Evolutionary conservation across 1,140 invertebrate species (phyloP).

Genomic region (Samia ricini): DNA sequence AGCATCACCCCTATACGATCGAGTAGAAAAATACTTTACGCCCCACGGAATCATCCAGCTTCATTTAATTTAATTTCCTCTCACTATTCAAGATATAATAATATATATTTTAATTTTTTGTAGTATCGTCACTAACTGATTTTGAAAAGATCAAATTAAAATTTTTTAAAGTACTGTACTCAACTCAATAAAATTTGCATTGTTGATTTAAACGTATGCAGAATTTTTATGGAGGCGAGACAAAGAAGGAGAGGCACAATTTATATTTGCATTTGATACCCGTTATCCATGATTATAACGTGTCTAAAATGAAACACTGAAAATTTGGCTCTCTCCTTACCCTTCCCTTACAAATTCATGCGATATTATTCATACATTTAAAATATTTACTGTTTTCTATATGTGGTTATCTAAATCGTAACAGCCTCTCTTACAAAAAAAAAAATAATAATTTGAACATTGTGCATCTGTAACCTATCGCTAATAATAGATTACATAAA

Average conservation of each 20-base stretch:
- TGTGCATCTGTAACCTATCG: conserved; percentile 58
- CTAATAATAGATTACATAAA: conserved; percentile 63
- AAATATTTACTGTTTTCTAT: conserved; percentile 7
- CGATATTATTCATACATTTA: not conserved
- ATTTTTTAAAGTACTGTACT: conserved; percentile 64
- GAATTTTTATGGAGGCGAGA: no score
- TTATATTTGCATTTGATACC: no score
- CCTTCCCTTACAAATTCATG: conserved; percentile 10
- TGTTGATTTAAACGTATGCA: no score
- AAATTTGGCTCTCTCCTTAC: no score
- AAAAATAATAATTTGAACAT: conserved; percentile 42
- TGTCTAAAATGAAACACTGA: no score
- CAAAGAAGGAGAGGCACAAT: no score
- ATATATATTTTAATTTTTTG: conserved; percentile 21
- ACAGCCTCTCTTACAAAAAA: no score
- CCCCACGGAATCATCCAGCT: conserved; percentile 64
- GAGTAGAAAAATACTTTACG: conserved; percentile 75
- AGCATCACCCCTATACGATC: conserved; percentile 73
- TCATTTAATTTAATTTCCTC: conserved; percentile 49
- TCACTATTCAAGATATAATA: conserved; percentile 50
- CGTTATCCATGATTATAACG: no score
- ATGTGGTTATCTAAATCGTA: conserved; percentile 19
- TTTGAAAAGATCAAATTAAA: conserved; percentile 43
- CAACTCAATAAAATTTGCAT: conserved; percentile 62
- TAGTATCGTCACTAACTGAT: conserved; percentile 30